phyloP scores from a whole-genome alignment of 2,888 invertebrate species.

The Napeogenes sylphis region DNA sequence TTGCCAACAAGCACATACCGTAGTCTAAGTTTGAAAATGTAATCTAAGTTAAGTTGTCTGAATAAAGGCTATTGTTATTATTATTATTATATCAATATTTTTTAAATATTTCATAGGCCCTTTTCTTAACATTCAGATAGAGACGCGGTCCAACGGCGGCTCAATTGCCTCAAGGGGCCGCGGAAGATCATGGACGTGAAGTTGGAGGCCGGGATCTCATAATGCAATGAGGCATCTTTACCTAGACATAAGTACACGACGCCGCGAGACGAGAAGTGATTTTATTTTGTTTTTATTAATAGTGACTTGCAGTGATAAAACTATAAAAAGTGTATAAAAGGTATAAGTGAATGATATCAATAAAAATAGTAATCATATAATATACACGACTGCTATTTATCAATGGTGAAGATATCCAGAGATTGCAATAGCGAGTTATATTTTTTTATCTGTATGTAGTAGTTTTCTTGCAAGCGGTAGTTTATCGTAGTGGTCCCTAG shows the following conservation, averaged over 20 bases:
- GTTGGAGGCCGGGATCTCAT: slow-evolving; percentile 74
- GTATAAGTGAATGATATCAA: slow-evolving; percentile 65
- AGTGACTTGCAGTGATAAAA: slow-evolving; percentile 54
- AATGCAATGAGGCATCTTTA: slow-evolving; percentile 57
- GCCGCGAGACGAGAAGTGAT: slow-evolving; percentile 70
- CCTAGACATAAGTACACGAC: slow-evolving; percentile 55
- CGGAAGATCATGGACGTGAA: slow-evolving; percentile 73
- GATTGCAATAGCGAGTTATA: slow-evolving; percentile 73
- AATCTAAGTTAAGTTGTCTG: no score
- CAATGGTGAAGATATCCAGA: slow-evolving; percentile 62
- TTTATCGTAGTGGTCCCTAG: slow-evolving; percentile 45
- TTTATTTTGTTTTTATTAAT: slow-evolving; percentile 69
- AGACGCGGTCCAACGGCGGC: slow-evolving; percentile 96
- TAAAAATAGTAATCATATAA: slow-evolving; percentile 48
- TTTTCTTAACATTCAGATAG: slow-evolving; percentile 81
- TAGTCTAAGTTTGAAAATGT: no score
- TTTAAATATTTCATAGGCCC: background rate
- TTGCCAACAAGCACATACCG: no score
- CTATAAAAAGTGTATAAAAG: slow-evolving; percentile 63
- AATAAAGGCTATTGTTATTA: no score
- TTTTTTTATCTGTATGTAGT: slow-evolving; percentile 66
- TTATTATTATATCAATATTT: background rate
- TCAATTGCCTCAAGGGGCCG: slow-evolving; percentile 76
- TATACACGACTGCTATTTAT: slow-evolving; percentile 55
- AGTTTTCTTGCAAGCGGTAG: slow-evolving; percentile 44